These are phyloP conservation scores for Pogonomyrmex californicus DNA, from an alignment of 1,140 invertebrate species.

Conservation along the genomic window DNA sequence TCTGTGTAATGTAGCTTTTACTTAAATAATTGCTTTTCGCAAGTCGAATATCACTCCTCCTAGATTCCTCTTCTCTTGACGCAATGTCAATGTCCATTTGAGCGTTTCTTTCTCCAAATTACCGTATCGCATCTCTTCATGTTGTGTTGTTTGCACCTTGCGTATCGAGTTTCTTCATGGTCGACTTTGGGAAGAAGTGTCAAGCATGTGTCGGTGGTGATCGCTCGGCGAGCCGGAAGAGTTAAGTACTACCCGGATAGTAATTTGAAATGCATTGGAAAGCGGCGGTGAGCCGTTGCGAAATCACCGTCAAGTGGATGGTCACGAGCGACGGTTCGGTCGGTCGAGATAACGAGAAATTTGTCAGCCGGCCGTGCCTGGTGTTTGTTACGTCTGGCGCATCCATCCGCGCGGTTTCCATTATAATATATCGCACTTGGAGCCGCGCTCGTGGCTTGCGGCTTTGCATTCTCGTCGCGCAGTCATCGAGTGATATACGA, in stretches of 20 bases:
- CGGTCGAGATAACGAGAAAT: constrained; percentile 61
- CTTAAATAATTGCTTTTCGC: too few species aligned
- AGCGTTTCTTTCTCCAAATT: background rate
- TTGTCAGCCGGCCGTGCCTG: constrained; percentile 42
- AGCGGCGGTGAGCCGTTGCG: background rate
- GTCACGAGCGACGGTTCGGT: background rate
- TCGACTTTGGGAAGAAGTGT: background rate
- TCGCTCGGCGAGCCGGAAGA: constrained; percentile 13
- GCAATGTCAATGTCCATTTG: background rate
- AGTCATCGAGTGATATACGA: constrained; percentile 16
- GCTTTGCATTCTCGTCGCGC: constrained; percentile 2
- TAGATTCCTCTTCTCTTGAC: background rate
- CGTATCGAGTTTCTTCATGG: background rate
- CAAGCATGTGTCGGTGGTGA: background rate
- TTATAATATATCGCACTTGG: constrained; percentile 53
- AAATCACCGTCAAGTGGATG: constrained; percentile 11
- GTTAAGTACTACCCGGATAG: background rate
- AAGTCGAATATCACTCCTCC: too few species aligned
- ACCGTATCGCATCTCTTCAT: too few species aligned
- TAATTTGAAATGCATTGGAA: constrained; percentile 53
- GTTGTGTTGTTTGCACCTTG: background rate
- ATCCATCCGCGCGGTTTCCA: constrained; percentile 32
- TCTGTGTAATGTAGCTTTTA: background rate
- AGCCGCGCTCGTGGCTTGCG: background rate
- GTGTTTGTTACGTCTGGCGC: constrained; percentile 37